These are phyloP conservation scores for Ameiurus melas DNA, from an alignment of 2,113 vertebrate genomes.

Conservation along the genomic window DNA sequence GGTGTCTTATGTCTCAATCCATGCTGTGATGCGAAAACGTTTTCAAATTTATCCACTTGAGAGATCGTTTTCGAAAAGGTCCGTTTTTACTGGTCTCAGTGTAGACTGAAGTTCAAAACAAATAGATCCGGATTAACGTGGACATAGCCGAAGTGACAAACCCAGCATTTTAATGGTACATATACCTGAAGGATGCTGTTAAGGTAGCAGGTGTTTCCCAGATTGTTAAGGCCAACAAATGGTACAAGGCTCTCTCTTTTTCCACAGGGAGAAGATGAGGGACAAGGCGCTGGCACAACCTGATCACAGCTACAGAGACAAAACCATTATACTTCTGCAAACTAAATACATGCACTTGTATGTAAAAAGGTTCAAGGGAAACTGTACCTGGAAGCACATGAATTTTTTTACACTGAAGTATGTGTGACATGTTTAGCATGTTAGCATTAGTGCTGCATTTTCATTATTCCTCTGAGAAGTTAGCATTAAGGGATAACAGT, in stretches of 20 bases:
- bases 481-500: too few relatives aligned
- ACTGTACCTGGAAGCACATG: not conserved
- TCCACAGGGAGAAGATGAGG: slow-evolving; percentile 76
- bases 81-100: too few relatives aligned
- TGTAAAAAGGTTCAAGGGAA: not conserved
- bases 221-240: slow-evolving; percentile 94
- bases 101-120: too few relatives aligned
- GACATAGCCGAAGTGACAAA: not conserved
- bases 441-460: not conserved
- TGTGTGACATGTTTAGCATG: not conserved
- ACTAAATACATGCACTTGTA: not conserved
- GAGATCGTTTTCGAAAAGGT: too few relatives aligned
- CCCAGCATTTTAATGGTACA: not conserved
- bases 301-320: slow-evolving; percentile 76
- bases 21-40: too few relatives aligned
- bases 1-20: too few relatives aligned
- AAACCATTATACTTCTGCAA: not conserved
- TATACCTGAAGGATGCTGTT: slow-evolving; percentile 95
- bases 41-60: too few relatives aligned
- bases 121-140: too few relatives aligned
- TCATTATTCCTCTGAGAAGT: not conserved
- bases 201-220: slow-evolving; percentile 97
- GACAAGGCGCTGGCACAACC: slow-evolving; percentile 78
- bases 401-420: not conserved
- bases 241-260: slow-evolving; percentile 85